A percentile compares a stretch with the other conserved stretches of the same genome.
Evolutionary conservation across 2,797 vertebrate species (phyloP).

Genomic region (Pristis pectinata): DNA sequence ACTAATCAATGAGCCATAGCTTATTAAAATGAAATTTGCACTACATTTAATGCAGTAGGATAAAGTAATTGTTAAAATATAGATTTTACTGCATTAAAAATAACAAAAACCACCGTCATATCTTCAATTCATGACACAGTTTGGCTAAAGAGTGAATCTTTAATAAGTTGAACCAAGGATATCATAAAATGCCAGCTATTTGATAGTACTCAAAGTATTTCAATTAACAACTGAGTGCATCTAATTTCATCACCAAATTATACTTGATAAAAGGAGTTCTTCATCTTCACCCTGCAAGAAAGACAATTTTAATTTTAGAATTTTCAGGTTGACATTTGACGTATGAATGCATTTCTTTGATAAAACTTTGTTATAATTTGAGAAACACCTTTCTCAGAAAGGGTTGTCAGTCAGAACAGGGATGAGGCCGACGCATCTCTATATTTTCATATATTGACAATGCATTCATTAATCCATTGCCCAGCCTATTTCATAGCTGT

Average conservation of each 20-base stretch:
- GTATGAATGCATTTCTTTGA: background rate
- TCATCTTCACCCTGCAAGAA: background rate
- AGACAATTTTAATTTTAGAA: background rate
- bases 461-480: background rate
- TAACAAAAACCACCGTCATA: background rate
- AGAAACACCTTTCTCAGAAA: background rate
- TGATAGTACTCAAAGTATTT: background rate
- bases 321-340: background rate
- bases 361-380: background rate
- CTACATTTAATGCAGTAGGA: background rate
- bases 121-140: background rate
- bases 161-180: background rate
- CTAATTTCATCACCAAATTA: background rate
- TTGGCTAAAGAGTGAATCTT: background rate
- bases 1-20: background rate
- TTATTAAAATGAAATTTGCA: slow-evolving; percentile 16
- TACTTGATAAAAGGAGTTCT: background rate
- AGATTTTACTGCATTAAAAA: background rate
- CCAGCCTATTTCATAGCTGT: background rate
- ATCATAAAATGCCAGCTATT: background rate
- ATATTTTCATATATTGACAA: background rate
- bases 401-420: background rate
- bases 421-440: background rate
- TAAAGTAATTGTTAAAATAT: background rate
- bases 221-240: background rate